These are phyloP conservation scores for Cirrhinus molitorella DNA, from an alignment of 2,797 vertebrate genomes.

Conservation along the genomic window DNA sequence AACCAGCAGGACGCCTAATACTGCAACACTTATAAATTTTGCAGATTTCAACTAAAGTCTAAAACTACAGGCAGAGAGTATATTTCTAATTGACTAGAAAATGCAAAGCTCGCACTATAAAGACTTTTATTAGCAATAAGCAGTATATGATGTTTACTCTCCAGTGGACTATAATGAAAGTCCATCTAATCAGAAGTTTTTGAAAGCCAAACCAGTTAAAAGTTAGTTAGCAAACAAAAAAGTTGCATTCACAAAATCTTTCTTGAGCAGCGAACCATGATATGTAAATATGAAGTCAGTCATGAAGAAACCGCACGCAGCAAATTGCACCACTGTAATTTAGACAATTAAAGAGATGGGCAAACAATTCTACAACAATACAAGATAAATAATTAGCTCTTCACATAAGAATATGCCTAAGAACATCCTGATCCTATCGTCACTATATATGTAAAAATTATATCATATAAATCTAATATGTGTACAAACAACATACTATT, in stretches of 20 bases:
- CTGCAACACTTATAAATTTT: not conserved
- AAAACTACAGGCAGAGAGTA: not conserved
- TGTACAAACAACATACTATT: no score
- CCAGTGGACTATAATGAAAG: not conserved
- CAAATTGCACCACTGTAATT: constrained; percentile 1
- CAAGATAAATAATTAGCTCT: not conserved
- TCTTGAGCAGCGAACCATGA: constrained; percentile 7
- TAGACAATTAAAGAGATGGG: not conserved
- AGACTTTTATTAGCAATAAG: not conserved
- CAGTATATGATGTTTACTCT: not conserved
- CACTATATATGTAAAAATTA: not conserved
- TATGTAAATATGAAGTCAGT: not conserved
- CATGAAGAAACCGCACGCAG: not conserved
- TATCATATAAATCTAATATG: no score
- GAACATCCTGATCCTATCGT: not conserved
- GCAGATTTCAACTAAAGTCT: not conserved
- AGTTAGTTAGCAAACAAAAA: not conserved
- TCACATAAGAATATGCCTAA: not conserved
- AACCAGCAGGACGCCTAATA: not conserved
- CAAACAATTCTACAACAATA: not conserved
- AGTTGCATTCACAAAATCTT: not conserved
- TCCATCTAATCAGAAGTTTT: not conserved
- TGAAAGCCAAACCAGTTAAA: constrained; percentile 5
- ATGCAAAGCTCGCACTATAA: not conserved
- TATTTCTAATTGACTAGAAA: not conserved